Evolutionary conservation across 2,888 invertebrate genomes (phyloP).

Genomic region (Carterocephalus palaemon): DNA sequence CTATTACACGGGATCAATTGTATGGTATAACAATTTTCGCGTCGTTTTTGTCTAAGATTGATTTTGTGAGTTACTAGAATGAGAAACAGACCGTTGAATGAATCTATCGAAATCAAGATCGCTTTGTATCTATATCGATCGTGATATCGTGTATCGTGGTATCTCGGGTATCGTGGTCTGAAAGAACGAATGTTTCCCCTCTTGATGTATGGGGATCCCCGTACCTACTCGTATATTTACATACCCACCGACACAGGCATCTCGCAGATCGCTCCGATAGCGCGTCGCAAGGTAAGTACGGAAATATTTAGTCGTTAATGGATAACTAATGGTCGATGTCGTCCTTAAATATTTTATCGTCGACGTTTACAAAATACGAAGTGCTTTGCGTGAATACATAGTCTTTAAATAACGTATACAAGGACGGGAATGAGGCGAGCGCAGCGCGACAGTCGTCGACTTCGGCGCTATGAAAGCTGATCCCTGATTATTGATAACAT

Average conservation of each 20-base stretch:
- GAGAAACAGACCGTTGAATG: background rate
- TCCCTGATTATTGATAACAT: conserved; percentile 6
- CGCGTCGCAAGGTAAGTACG: conserved; percentile 25
- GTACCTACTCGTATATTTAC: conserved; percentile 36
- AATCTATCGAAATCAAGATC: background rate
- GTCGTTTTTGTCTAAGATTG: too few species aligned
- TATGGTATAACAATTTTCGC: too few species aligned
- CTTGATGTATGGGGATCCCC: conserved; percentile 31
- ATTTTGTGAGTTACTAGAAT: too few species aligned
- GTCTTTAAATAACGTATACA: conserved; percentile 15
- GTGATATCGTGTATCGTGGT: conserved; percentile 1
- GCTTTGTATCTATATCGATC: too few species aligned
- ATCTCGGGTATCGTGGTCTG: conserved; percentile 15
- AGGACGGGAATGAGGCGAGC: conserved; percentile 5
- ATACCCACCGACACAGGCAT: conserved; percentile 29
- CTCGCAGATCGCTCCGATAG: conserved; percentile 32
- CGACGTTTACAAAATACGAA: conserved; percentile 25
- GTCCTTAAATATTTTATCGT: conserved; percentile 24
- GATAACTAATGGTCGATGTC: conserved; percentile 32
- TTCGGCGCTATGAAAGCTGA: conserved; percentile 2
- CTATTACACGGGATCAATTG: too few species aligned
- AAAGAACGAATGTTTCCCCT: conserved; percentile 17
- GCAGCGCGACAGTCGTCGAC: conserved; percentile 6
- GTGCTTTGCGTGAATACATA: conserved; percentile 17
- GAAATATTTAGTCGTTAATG: conserved; percentile 35